phyloP scores from a whole-genome alignment of 2,113 vertebrate genomes.

The Antigone vipio region DNA sequence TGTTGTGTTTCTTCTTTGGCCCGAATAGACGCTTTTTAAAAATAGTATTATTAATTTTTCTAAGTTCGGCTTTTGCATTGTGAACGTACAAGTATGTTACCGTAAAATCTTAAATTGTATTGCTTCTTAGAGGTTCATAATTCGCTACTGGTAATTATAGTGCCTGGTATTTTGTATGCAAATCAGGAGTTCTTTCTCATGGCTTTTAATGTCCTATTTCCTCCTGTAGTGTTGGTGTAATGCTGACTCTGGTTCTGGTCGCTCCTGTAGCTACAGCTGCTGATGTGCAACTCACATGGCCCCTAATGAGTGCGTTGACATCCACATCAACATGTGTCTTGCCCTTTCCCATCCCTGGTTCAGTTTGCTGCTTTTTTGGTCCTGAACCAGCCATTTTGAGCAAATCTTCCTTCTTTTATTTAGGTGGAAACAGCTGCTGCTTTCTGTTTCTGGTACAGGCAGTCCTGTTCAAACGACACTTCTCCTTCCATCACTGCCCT shows the following conservation, averaged over 20 bases:
- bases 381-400: neutral
- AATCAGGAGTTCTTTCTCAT: neutral
- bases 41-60: neutral
- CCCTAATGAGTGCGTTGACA: neutral
- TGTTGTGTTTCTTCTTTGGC: neutral
- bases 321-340: accelerated
- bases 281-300: neutral
- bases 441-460: neutral
- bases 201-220: neutral
- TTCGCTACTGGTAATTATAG: neutral
- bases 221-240: neutral
- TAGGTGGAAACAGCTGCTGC: neutral
- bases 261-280: neutral
- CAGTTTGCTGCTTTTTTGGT: neutral
- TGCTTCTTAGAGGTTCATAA: neutral
- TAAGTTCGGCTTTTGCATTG: neutral
- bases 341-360: neutral
- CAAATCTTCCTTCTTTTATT: neutral
- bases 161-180: neutral
- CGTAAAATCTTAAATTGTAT: neutral
- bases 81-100: neutral
- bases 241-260: neutral
- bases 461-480: neutral
- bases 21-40: neutral
- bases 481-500: neutral